Evolutionary conservation across 1,140 invertebrate genomes (phyloP), one percentile per base, ranked within the genome.

Genomic region (Halyomorpha halys): DNA sequence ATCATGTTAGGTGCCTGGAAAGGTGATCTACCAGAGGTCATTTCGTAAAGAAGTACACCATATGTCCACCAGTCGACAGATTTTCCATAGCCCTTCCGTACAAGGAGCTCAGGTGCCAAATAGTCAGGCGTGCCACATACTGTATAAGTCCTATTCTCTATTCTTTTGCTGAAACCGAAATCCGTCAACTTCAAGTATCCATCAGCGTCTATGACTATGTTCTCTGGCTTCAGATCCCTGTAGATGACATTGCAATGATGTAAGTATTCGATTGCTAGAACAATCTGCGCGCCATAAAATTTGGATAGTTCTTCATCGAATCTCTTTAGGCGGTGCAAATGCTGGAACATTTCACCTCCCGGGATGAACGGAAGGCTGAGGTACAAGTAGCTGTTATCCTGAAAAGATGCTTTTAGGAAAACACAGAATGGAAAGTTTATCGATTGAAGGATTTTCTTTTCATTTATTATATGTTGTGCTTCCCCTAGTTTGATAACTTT

Each of bases 41-140:
- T 89, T 76, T 93, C 90, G 74, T 81, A 92, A 6, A 92, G 74
- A 3, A 97, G 76, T 0, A 97, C 86, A 0, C 94, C 94, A 54
- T 94, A 84, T 9, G 92, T 90, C 94, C 94, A 97, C 94, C 93
- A 97, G 71, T 98, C 96, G 0, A 97, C 94, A 4, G 94, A 89
- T 72, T 91, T 92, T 59, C 94, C 92, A 75, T 98, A 98, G 0
- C 94, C 94, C 74, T 94, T 97, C 68, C 87, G 92, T 60, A 95
- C 78, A 68, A 98, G 94, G 44, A 97, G 86, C 79, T 97, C 94
- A 0, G 94, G 94, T 0, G 94, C 93, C 54, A 98, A 75, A 77
- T 98, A 98, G 75, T 98, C 94, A 0, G 94, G 94, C 0, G 95
- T 98, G 2, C 94, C 95, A 76, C 95, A 98, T 23, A 98, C 73